phyloP scores from a whole-genome alignment of 2,113 vertebrate species.

The Patagioenas fasciata region DNA sequence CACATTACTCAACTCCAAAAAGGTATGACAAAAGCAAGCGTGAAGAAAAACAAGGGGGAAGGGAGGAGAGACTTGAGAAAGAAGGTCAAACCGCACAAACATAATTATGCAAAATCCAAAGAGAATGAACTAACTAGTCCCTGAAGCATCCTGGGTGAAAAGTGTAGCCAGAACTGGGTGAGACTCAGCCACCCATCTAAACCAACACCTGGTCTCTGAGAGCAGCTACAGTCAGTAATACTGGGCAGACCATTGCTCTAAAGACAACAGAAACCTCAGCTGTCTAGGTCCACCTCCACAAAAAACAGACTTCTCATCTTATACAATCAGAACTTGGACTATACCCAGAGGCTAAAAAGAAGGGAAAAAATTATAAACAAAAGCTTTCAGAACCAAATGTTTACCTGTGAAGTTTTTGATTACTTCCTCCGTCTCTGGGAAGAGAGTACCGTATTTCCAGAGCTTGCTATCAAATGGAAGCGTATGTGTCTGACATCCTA shows the following conservation, averaged over 20 bases:
- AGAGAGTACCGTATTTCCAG: background rate
- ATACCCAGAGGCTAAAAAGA: background rate
- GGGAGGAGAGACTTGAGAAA: background rate
- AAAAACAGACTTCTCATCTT: background rate
- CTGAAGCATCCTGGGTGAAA: background rate
- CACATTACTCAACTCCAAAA: background rate
- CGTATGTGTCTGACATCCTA: accelerated
- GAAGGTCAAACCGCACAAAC: background rate
- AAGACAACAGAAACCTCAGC: background rate
- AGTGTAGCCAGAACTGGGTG: background rate
- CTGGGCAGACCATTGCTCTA: background rate
- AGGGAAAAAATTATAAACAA: background rate
- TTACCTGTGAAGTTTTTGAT: background rate
- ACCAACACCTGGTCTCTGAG: background rate
- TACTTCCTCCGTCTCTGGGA: background rate
- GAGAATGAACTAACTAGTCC: background rate
- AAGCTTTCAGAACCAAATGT: background rate
- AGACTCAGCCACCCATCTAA: background rate
- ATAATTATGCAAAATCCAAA: background rate
- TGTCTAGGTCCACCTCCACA: background rate
- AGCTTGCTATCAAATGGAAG: background rate
- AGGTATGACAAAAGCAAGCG: background rate
- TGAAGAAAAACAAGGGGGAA: background rate
- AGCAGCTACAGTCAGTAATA: background rate
- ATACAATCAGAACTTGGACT: background rate